These are phyloP conservation scores for Melopsittacus undulatus DNA, from an alignment of 2,797 vertebrate genomes.

Conservation along the genomic window DNA sequence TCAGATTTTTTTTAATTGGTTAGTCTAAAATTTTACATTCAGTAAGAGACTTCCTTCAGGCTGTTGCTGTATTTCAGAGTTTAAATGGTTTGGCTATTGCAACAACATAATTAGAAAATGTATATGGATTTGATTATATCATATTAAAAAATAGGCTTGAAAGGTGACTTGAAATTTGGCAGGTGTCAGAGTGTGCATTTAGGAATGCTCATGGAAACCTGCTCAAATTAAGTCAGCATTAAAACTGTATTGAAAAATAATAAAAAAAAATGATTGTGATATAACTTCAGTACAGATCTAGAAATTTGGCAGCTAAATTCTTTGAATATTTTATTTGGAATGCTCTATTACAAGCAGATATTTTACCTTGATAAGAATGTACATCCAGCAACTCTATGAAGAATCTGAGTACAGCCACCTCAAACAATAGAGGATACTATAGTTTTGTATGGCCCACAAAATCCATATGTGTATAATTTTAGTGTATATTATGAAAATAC, in stretches of 20 bases:
- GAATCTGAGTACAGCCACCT: neutral
- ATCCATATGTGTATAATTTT: neutral
- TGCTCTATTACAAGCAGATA: neutral
- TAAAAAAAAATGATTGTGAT: neutral
- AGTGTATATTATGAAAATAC: neutral
- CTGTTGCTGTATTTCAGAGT: neutral
- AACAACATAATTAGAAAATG: neutral
- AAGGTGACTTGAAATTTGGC: neutral
- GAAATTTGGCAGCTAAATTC: neutral
- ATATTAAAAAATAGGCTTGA: neutral
- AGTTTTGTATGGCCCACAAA: neutral
- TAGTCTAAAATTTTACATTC: neutral
- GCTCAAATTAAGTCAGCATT: neutral
- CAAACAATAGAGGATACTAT: neutral
- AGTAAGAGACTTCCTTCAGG: neutral
- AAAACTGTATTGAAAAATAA: neutral
- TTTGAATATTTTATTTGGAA: neutral
- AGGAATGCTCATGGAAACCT: neutral
- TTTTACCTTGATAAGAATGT: neutral
- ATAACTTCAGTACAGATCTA: neutral
- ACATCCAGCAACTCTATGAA: neutral
- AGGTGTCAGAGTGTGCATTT: neutral
- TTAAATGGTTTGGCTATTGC: neutral
- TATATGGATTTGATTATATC: neutral
- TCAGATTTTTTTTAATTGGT: neutral